Conservation (phyloP, 2,888 invertebrate species). For the Dynastes hyllus region DNA sequence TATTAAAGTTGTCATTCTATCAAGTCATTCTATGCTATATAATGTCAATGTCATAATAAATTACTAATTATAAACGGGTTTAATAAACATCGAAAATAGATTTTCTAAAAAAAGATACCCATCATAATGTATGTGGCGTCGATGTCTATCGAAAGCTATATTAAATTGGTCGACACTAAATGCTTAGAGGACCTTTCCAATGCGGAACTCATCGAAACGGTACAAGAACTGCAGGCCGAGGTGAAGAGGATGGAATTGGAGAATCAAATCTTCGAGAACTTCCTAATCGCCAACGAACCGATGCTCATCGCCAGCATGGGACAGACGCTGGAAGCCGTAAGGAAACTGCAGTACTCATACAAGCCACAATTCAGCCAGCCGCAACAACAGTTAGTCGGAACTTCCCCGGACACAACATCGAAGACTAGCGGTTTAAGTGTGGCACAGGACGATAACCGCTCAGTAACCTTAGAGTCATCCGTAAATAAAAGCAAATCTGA, state of each 20-base stretch:
- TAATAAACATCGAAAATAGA: too few species aligned
- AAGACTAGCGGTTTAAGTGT: slow-evolving; percentile 9
- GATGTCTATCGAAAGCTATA: not conserved
- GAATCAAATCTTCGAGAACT: slow-evolving; percentile 60
- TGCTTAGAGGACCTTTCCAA: slow-evolving; percentile 56
- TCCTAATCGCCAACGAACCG: slow-evolving; percentile 60
- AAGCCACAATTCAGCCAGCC: not conserved
- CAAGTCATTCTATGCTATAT: too few species aligned
- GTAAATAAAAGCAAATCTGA: not conserved
- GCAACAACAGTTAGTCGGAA: too few species aligned
- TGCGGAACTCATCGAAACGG: slow-evolving; percentile 56
- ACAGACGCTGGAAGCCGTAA: slow-evolving; percentile 44
- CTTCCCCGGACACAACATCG: not conserved
- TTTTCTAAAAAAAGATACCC: not conserved
- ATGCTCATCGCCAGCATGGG: slow-evolving; percentile 54
- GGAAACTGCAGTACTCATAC: slow-evolving; percentile 17
- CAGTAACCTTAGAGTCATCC: not conserved
- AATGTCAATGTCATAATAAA: slow-evolving; percentile 5
- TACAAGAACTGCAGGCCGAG: slow-evolving; percentile 58
- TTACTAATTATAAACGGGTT: not conserved
- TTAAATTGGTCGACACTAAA: not conserved
- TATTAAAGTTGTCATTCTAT: too few species aligned
- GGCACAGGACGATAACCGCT: not conserved
- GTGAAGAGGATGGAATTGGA: slow-evolving; percentile 59
- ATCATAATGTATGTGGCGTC: not conserved